Conservation (phyloP, 2,113 vertebrate genomes). For the Microcebus tavaratra region DNA sequence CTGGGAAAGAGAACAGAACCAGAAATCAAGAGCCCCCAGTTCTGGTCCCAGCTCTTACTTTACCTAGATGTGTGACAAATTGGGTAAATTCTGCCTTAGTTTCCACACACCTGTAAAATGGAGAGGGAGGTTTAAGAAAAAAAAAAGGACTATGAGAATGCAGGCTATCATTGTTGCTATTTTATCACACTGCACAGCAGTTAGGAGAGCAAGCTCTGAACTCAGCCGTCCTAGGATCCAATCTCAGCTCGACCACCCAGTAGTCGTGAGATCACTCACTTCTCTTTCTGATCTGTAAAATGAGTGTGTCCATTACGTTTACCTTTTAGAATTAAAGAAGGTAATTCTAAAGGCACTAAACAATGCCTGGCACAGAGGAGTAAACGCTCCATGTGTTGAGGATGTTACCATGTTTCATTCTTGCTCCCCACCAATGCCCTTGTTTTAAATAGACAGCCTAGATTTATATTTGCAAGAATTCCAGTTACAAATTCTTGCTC, state of each 20-base stretch:
- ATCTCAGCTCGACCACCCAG: neutral
- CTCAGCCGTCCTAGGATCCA: neutral
- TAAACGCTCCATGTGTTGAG: rapidly evolving
- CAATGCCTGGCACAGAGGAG: neutral
- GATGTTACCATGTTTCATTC: no score
- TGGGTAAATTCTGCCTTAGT: neutral
- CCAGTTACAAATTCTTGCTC: neutral
- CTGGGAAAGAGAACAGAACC: neutral
- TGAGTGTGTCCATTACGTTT: neutral
- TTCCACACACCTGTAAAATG: neutral
- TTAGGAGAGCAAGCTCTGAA: neutral
- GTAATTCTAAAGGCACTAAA: neutral
- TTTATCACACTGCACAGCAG: neutral
- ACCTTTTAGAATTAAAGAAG: neutral
- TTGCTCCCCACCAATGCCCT: neutral
- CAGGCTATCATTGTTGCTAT: neutral
- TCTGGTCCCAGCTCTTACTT: neutral
- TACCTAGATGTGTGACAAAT: neutral
- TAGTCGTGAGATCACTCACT: neutral
- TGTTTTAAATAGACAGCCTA: neutral
- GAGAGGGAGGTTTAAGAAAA: neutral
- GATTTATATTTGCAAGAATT: neutral
- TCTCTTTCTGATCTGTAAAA: neutral
- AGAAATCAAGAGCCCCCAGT: neutral
- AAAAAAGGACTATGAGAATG: neutral